Conservation (phyloP, 2,113 vertebrate species). For the Irena cyanogastra region DNA sequence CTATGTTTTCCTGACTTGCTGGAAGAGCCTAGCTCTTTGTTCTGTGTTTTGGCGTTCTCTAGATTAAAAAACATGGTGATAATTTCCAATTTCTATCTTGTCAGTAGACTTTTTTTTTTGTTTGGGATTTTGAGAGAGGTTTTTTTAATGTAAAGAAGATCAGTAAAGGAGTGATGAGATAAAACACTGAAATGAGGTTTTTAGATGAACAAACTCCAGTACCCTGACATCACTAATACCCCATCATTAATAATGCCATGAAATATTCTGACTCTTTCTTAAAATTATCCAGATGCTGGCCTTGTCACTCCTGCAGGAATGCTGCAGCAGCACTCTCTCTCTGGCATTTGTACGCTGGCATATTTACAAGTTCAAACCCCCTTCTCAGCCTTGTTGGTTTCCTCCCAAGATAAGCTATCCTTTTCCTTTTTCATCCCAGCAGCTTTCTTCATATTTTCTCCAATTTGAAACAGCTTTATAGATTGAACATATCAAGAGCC, state of each 20-base stretch:
- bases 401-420: not conserved
- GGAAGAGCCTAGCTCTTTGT: not conserved
- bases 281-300: not conserved
- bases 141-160: not conserved
- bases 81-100: not conserved
- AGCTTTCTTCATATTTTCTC: not conserved
- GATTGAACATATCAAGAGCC: accelerated
- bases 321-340: not conserved
- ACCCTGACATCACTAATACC: not conserved
- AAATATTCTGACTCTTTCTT: not conserved
- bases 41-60: not conserved
- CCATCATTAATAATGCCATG: not conserved
- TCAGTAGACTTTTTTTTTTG: too few species aligned
- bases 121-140: not conserved
- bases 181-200: not conserved
- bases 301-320: not conserved
- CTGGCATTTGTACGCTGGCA: not conserved
- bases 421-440: not conserved
- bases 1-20: not conserved
- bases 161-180: not conserved
- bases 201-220: not conserved
- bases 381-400: not conserved
- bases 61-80: not conserved
- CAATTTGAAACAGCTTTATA: not conserved
- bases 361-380: not conserved